These are phyloP conservation scores for Sander lucioperca DNA, from an alignment of 2,113 vertebrate genomes.

Conservation along the genomic window DNA sequence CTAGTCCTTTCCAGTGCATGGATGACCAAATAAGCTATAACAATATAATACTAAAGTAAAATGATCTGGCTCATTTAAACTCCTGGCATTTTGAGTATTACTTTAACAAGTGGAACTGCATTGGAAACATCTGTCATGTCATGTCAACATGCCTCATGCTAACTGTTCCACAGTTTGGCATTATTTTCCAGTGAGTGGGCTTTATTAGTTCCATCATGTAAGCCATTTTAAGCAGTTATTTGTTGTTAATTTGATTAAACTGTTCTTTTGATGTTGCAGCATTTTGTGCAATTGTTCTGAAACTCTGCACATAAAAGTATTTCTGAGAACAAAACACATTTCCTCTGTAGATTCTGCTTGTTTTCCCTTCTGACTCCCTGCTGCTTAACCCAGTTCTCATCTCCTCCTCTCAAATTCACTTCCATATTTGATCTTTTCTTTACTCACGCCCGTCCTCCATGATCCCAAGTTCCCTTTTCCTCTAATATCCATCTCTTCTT, in stretches of 20 bases:
- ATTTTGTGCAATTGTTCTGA: neutral
- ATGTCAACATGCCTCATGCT: too few species aligned
- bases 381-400: constrained; percentile 15
- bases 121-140: neutral
- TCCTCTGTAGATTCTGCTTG: neutral
- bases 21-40: neutral
- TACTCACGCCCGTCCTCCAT: constrained; percentile 8
- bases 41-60: neutral
- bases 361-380: neutral
- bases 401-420: constrained; percentile 4
- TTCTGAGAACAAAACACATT: constrained; percentile 8
- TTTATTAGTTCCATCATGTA: neutral
- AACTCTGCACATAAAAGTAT: neutral
- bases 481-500: constrained; percentile 12
- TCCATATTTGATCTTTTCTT: constrained; percentile 18
- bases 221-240: neutral
- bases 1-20: neutral
- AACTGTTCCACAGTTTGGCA: neutral
- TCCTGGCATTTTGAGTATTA: neutral
- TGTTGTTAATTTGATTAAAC: constrained; percentile 15
- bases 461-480: neutral
- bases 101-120: neutral
- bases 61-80: neutral
- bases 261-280: neutral
- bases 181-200: constrained; percentile 2